A percentile compares a stretch with the other conserved stretches of the same genome.
Evolutionary conservation across 1,140 invertebrate genomes (phyloP).

Genomic region (Euura saliciscinereae): DNA sequence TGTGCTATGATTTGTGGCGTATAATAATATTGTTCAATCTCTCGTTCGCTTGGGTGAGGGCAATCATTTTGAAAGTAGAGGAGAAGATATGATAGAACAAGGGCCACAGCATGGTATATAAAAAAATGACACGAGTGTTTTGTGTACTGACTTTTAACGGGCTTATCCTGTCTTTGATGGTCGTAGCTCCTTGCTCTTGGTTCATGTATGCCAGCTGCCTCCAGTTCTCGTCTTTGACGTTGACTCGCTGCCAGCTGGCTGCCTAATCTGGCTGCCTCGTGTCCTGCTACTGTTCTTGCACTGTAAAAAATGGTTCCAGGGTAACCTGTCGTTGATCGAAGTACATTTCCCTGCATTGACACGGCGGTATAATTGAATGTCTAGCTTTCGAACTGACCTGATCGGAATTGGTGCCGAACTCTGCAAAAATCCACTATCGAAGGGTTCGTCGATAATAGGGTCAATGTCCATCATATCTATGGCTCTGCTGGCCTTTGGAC

Average conservation of each 20-base stretch:
- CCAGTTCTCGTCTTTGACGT: conserved; percentile 55
- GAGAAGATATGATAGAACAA: no score
- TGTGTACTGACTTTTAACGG: conserved; percentile 62
- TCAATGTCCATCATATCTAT: conserved; percentile 59
- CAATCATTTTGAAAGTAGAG: no score
- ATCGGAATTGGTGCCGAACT: conserved; percentile 59
- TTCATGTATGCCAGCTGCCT: conserved; percentile 51
- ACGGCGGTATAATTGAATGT: no score
- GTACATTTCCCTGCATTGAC: no score
- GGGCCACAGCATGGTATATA: no score
- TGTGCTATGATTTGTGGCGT: background rate
- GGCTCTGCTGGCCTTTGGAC: conserved; percentile 52
- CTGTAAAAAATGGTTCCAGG: conserved; percentile 38
- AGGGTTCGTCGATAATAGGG: conserved; percentile 58
- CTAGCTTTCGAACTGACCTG: conserved; percentile 34
- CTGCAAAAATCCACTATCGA: conserved; percentile 57
- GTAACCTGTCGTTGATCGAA: background rate
- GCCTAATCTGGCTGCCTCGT: conserved; percentile 76
- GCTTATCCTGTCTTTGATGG: conserved; percentile 61
- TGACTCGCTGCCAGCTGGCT: conserved; percentile 71
- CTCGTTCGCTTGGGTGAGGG: no score
- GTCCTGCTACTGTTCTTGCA: conserved; percentile 75
- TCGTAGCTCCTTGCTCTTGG: conserved; percentile 71
- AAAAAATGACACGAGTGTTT: background rate
- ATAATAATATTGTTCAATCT: conserved; percentile 7